Conservation (phyloP, 1,140 invertebrate species). For the Drosophila chauvacae region DNA sequence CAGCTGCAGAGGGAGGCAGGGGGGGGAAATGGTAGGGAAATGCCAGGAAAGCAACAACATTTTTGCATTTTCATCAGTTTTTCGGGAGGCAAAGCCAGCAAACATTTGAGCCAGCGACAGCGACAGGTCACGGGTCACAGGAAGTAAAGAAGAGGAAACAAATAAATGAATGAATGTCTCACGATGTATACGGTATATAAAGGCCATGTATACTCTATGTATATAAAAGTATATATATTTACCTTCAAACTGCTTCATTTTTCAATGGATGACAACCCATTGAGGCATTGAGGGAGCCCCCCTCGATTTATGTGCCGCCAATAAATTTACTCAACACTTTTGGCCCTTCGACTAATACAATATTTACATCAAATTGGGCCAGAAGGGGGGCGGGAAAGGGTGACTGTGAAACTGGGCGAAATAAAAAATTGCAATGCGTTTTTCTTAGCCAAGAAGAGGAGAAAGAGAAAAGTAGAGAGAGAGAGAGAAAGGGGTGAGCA, state of each 20-base stretch:
- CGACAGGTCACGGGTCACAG: slow-evolving; percentile 23
- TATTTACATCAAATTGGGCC: slow-evolving; percentile 74
- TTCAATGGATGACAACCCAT: slow-evolving; percentile 38
- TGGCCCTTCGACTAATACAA: slow-evolving; percentile 74
- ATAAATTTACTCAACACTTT: slow-evolving; percentile 80
- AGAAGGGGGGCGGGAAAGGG: neutral
- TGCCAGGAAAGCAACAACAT: slow-evolving; percentile 31
- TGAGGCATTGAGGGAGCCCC: slow-evolving; percentile 17
- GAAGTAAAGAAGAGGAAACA: neutral
- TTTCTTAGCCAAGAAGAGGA: slow-evolving; percentile 37
- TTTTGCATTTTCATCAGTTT: slow-evolving; percentile 59
- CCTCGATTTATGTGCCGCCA: slow-evolving; percentile 77
- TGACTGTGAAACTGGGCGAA: neutral
- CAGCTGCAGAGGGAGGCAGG: slow-evolving; percentile 12
- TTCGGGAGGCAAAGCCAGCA: slow-evolving; percentile 1
- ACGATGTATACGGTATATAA: slow-evolving; percentile 18
- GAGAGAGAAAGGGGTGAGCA: neutral
- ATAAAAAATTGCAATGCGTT: slow-evolving; percentile 73
- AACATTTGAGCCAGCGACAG: slow-evolving; percentile 27
- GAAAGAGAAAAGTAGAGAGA: neutral
- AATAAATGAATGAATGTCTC: slow-evolving; percentile 16
- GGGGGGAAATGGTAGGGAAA: neutral
- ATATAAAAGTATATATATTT: slow-evolving; percentile 27
- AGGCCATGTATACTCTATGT: neutral
- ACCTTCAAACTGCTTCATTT: slow-evolving; percentile 60